phyloP scores from a whole-genome alignment of 2,888 invertebrate genomes.

The Yponomeuta cagnagella region DNA sequence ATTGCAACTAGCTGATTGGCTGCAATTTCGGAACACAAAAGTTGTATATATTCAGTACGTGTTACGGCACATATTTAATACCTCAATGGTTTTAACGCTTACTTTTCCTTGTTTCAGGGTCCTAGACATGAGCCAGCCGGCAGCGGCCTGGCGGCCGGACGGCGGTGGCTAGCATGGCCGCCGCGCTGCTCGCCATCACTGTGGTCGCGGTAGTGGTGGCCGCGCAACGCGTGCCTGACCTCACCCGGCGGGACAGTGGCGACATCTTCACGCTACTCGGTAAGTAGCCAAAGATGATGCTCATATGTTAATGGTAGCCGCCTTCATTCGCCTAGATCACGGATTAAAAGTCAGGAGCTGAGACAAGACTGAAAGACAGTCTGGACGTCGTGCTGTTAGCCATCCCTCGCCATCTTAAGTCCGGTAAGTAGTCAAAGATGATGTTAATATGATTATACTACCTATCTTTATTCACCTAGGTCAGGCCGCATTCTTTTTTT shows the following conservation, averaged over 20 bases:
- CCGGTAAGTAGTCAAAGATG: too few species aligned
- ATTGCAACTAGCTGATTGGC: too few species aligned
- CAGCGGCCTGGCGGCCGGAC: slow-evolving; percentile 27
- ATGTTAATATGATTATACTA: too few species aligned
- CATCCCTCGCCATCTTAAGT: too few species aligned
- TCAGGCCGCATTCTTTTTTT: too few species aligned
- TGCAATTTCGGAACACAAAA: too few species aligned
- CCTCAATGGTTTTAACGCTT: background rate
- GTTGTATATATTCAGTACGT: background rate
- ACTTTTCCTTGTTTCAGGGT: slow-evolving; percentile 11
- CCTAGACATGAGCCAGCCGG: slow-evolving; percentile 8
- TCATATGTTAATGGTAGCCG: background rate
- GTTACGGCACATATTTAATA: too few species aligned
- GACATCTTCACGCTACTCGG: slow-evolving; percentile 63
- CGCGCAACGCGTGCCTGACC: slow-evolving; percentile 50
- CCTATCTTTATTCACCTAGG: too few species aligned
- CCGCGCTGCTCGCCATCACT: slow-evolving; percentile 50
- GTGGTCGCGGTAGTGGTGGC: slow-evolving; percentile 48
- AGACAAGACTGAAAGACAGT: too few species aligned
- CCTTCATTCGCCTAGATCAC: too few species aligned
- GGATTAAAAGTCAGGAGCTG: too few species aligned
- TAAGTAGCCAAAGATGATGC: slow-evolving; percentile 24
- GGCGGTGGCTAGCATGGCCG: slow-evolving; percentile 65
- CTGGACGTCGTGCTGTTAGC: too few species aligned
- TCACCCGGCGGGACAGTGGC: slow-evolving; percentile 60